A percentile compares a stretch with the other conserved stretches of the same genome.
These are phyloP conservation scores for Agrochola circellaris DNA, from an alignment of 2,888 invertebrate species.

Conservation along the genomic window DNA sequence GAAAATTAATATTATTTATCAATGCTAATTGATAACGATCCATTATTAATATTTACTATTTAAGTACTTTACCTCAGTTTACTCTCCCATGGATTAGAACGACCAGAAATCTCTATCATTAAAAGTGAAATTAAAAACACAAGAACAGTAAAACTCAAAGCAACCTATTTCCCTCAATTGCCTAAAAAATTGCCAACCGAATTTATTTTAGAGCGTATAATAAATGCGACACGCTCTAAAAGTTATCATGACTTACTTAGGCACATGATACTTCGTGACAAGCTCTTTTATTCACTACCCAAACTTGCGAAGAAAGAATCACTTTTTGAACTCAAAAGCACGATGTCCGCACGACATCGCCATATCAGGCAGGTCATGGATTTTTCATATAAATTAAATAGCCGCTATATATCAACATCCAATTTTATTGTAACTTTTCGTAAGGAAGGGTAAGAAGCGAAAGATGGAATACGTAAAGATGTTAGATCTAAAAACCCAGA, in stretches of 20 bases:
- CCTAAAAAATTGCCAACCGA: constrained; percentile 47
- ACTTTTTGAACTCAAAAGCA: constrained; percentile 2
- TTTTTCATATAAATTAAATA: background rate
- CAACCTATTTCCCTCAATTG: constrained; percentile 54
- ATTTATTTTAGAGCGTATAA: constrained; percentile 60
- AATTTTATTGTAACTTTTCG: background rate
- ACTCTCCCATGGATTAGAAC: too few relatives aligned
- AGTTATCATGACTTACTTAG: constrained; percentile 57
- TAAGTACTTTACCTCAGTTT: background rate
- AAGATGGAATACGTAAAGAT: background rate
- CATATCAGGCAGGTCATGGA: background rate
- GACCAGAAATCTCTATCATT: background rate
- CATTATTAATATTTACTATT: background rate
- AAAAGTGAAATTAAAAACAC: constrained; percentile 38
- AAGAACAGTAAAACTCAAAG: constrained; percentile 6
- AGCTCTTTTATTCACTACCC: constrained; percentile 47
- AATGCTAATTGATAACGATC: background rate
- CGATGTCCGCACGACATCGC: background rate
- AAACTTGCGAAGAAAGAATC: constrained; percentile 31
- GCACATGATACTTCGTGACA: constrained; percentile 59
- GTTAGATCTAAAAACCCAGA: background rate
- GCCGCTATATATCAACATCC: background rate
- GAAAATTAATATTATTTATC: too few relatives aligned
- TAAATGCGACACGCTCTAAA: constrained; percentile 63
- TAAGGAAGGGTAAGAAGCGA: background rate